phyloP scores from a whole-genome alignment of 2,888 invertebrate species.

The Dolichomitus sp. region DNA sequence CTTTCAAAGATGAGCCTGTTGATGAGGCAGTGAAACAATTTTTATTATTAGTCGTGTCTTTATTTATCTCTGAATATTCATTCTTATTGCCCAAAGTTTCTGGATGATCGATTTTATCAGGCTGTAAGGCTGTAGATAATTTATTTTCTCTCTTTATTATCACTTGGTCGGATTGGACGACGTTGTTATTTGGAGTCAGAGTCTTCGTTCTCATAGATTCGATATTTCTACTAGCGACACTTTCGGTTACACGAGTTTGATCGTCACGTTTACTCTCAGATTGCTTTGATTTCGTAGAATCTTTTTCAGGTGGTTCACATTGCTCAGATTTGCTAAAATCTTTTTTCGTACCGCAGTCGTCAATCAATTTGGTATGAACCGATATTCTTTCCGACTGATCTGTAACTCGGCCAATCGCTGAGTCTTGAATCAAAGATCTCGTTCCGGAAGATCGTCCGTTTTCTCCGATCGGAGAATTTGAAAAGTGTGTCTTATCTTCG shows the following conservation, averaged over 20 bases:
- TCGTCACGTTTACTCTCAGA: background rate
- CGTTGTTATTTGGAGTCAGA: constrained; percentile 1
- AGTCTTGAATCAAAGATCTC: constrained; percentile 38
- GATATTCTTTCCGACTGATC: constrained; percentile 22
- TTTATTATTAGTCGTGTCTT: constrained; percentile 19
- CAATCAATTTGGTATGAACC: constrained; percentile 21
- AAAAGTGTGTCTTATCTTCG: constrained; percentile 17
- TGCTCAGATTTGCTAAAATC: constrained; percentile 44
- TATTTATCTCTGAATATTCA: background rate
- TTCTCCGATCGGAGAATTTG: constrained; percentile 16
- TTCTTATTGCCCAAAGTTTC: background rate
- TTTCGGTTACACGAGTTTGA: constrained; percentile 6
- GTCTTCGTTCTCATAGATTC: constrained; percentile 13
- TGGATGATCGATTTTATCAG: background rate
- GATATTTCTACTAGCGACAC: constrained; percentile 8
- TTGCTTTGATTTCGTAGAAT: background rate
- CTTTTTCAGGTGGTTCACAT: background rate
- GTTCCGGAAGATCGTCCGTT: constrained; percentile 2
- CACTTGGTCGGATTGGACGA: background rate
- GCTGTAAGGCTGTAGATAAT: background rate
- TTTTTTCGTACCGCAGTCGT: constrained; percentile 30
- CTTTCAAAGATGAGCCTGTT: constrained; percentile 57
- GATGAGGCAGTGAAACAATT: constrained; percentile 32
- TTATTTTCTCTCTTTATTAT: background rate
- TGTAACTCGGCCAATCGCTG: constrained; percentile 3